Percentiles rank a stretch among this genome's conserved stretches.
These are phyloP conservation scores for Myotis vivesi DNA, from an alignment of 2,797 vertebrate species.

Conservation along the genomic window DNA sequence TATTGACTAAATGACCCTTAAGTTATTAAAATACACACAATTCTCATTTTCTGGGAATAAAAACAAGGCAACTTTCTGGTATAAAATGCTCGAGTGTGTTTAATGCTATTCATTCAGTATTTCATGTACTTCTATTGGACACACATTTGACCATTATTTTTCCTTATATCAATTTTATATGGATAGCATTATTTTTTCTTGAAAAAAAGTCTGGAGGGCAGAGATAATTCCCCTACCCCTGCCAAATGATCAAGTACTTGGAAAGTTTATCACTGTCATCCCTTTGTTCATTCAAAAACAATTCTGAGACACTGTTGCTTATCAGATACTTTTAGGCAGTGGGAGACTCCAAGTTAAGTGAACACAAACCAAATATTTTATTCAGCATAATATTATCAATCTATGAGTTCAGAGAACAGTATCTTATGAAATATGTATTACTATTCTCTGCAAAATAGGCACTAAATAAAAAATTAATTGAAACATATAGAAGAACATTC, in stretches of 20 bases:
- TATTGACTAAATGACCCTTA: background rate
- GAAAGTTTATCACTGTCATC: background rate
- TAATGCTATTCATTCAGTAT: background rate
- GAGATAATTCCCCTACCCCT: background rate
- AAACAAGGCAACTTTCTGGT: background rate
- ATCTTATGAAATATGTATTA: background rate
- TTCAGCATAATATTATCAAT: background rate
- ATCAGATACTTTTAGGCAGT: background rate
- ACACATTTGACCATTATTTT: background rate
- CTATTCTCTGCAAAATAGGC: background rate
- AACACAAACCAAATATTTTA: slow-evolving; percentile 5
- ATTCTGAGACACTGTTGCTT: background rate
- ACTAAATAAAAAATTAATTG: slow-evolving; percentile 20
- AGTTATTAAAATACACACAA: background rate
- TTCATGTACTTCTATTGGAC: background rate
- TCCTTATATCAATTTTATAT: background rate
- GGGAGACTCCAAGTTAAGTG: background rate
- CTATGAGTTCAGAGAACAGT: background rate
- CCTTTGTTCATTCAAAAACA: background rate
- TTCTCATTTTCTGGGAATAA: background rate
- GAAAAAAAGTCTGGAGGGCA: too few species aligned
- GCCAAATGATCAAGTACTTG: background rate
- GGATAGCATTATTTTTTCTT: background rate
- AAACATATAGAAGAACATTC: background rate
- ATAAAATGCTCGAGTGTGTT: background rate